Evolutionary conservation across 2,113 vertebrate genomes (phyloP).

Genomic region (Colossoma macropomum): DNA sequence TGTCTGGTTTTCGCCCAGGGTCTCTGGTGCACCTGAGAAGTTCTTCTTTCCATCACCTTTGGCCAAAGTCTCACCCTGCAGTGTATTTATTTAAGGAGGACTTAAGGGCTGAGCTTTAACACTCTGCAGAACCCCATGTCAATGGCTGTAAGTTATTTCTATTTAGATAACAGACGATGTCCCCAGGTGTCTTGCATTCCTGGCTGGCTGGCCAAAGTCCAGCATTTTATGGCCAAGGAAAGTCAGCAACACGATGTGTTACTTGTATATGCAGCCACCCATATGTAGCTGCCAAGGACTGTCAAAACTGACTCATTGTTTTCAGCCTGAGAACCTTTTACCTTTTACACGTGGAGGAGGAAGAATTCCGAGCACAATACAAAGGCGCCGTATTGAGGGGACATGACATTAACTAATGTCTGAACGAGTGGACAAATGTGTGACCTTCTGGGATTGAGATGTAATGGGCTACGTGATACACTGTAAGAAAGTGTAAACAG

Average conservation of each 20-base stretch:
- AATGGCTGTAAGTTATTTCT: constrained; percentile 52
- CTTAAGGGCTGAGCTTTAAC: constrained; percentile 52
- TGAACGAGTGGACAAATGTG: background rate
- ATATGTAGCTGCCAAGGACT: background rate
- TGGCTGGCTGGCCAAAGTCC: constrained; percentile 25
- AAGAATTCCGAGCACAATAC: background rate
- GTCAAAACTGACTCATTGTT: background rate
- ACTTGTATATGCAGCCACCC: background rate
- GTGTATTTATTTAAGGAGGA: constrained; percentile 51
- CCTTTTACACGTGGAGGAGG: background rate
- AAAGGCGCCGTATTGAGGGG: background rate
- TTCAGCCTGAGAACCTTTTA: background rate
- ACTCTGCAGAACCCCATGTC: constrained; percentile 49
- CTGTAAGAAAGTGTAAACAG: constrained; percentile 9
- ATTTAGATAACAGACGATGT: constrained; percentile 45
- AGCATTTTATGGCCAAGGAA: constrained; percentile 39
- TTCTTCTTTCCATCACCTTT: constrained; percentile 31
- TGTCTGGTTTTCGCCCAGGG: background rate
- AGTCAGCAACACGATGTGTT: constrained; percentile 14
- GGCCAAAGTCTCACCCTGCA: constrained; percentile 35
- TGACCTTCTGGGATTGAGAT: background rate
- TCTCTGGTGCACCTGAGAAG: constrained; percentile 17
- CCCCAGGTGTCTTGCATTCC: constrained; percentile 46
- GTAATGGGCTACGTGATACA: background rate
- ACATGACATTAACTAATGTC: background rate